Conservation (phyloP, 2,797 vertebrate species). For the Microcaecilia unicolor region DNA sequence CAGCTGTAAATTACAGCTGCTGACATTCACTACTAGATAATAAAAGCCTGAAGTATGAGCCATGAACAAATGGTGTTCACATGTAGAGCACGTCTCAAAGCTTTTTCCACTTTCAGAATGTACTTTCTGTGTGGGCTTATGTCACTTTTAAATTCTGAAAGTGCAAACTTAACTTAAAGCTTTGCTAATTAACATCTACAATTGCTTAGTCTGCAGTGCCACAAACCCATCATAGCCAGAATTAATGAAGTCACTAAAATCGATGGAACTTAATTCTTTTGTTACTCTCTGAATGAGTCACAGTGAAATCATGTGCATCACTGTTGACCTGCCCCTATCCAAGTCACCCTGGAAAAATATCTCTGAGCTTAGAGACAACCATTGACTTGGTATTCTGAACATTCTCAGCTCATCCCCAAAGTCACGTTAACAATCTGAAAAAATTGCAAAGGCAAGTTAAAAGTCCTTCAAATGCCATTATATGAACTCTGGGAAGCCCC, state of each 20-base stretch:
- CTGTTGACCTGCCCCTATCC: no score
- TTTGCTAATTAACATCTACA: background rate
- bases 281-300: background rate
- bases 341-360: no score
- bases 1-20: background rate
- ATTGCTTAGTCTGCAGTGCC: background rate
- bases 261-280: background rate
- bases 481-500: no score
- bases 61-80: background rate
- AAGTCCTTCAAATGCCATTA: no score
- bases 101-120: no score
- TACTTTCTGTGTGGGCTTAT: background rate
- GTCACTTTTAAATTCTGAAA: background rate
- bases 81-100: rapidly evolving
- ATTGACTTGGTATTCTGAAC: no score
- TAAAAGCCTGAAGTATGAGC: background rate
- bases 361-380: no score
- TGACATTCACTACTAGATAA: background rate
- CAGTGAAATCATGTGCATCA: no score
- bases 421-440: no score
- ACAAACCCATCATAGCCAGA: background rate
- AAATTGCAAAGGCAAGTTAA: no score
- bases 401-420: no score
- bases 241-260: background rate
- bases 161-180: background rate